These are phyloP conservation scores for Cerastis rubricosa DNA, from an alignment of 2,888 invertebrate genomes.

Conservation along the genomic window DNA sequence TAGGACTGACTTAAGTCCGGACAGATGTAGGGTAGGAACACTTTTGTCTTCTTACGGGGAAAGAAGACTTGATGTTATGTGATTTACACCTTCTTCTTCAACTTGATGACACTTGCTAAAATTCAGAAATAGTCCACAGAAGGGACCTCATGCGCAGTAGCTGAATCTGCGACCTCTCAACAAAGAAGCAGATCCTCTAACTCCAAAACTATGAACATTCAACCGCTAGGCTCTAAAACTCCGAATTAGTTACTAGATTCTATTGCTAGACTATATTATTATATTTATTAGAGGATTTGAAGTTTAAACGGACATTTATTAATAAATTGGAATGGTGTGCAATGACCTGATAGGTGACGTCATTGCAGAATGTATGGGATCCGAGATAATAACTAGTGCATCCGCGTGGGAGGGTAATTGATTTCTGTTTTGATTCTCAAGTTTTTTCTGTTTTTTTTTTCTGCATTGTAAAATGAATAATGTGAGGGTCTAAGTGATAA, in stretches of 20 bases:
- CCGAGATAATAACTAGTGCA: slow-evolving; percentile 27
- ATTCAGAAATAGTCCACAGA: neutral
- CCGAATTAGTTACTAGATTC: neutral
- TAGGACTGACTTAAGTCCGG: neutral
- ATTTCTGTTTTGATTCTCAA: neutral
- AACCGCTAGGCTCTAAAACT: neutral
- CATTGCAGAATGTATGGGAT: slow-evolving; percentile 3
- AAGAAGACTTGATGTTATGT: neutral
- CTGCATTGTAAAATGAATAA: neutral
- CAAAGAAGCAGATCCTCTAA: neutral
- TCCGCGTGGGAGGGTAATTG: slow-evolving; percentile 24
- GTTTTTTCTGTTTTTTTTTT: neutral
- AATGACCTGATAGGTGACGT: slow-evolving; percentile 41
- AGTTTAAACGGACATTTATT: slow-evolving; percentile 4
- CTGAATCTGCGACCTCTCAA: neutral
- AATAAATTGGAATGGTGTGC: slow-evolving; percentile 42
- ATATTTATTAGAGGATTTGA: neutral
- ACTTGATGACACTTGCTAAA: neutral
- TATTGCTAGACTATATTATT: neutral
- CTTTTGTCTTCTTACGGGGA: neutral
- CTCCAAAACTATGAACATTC: neutral
- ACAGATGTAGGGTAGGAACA: neutral
- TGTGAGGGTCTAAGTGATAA: neutral
- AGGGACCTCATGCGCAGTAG: neutral
- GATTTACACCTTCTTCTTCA: neutral